Evolutionary conservation across 2,113 vertebrate species (phyloP).

Genomic region (Tetrax tetrax): DNA sequence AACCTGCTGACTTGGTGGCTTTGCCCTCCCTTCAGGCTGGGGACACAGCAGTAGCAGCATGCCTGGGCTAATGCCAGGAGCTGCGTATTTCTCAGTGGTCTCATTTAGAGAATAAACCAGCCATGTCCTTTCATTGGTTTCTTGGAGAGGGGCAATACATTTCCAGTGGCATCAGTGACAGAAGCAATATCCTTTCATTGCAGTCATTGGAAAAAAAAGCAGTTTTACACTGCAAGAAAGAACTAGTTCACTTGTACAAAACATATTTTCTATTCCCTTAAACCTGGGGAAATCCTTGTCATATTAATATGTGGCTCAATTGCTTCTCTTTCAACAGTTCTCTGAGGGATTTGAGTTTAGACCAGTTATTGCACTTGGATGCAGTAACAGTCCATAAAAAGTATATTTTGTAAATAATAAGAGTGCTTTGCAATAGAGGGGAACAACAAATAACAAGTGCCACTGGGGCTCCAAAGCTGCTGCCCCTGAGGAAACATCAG

Average conservation of each 20-base stretch:
- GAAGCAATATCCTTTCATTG: constrained; percentile 62
- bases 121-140: constrained; percentile 35
- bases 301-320: constrained; percentile 19
- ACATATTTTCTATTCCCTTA: constrained; percentile 31
- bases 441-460: constrained; percentile 18
- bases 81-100: not conserved
- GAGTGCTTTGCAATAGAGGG: constrained; percentile 19
- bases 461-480: not conserved
- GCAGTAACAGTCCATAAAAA: not conserved
- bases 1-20: not conserved
- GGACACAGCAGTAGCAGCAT: not conserved
- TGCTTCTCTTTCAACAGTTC: constrained; percentile 35
- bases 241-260: constrained; percentile 13
- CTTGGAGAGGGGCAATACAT: constrained; percentile 34
- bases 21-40: not conserved
- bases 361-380: constrained; percentile 28
- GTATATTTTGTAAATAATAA: constrained; percentile 12
- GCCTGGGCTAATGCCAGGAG: not conserved
- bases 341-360: constrained; percentile 29
- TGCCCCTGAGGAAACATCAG: not conserved
- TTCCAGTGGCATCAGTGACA: constrained; percentile 57
- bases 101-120: constrained; percentile 52
- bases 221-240: constrained; percentile 6
- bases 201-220: constrained; percentile 28
- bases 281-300: constrained; percentile 43